Conservation (phyloP, 2,888 invertebrate genomes). For the Drepana falcataria region DNA sequence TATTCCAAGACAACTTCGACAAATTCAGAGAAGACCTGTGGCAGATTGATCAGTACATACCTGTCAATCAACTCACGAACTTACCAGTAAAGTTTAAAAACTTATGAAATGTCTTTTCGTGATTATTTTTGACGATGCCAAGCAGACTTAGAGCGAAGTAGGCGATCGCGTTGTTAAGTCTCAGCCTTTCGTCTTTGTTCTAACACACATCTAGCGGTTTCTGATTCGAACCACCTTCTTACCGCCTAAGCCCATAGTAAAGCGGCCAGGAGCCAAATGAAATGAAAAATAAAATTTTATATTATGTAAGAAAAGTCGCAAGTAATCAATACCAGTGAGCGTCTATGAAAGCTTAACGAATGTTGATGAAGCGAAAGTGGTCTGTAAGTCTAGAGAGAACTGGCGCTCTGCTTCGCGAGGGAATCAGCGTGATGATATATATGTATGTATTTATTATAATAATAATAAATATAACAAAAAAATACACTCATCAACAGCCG, state of each 20-base stretch:
- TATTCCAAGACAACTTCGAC: slow-evolving; percentile 82
- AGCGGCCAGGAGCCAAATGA: slow-evolving; percentile 71
- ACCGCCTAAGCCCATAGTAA: slow-evolving; percentile 81
- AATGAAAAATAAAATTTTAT: too few species aligned
- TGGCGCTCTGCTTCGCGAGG: too few species aligned
- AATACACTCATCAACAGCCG: too few species aligned
- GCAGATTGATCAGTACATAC: slow-evolving; percentile 78
- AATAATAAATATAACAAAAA: too few species aligned
- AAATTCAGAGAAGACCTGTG: slow-evolving; percentile 65
- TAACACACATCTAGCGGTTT: slow-evolving; percentile 77
- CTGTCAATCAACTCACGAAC: slow-evolving; percentile 54
- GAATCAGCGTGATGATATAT: too few species aligned
- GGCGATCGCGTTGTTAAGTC: slow-evolving; percentile 77
- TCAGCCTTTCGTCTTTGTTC: slow-evolving; percentile 80
- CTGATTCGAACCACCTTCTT: slow-evolving; percentile 80
- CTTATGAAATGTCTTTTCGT: too few species aligned
- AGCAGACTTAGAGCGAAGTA: slow-evolving; percentile 82
- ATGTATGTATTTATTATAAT: too few species aligned
- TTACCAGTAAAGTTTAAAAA: not conserved
- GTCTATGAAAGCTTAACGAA: too few species aligned
- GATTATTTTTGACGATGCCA: slow-evolving; percentile 82
- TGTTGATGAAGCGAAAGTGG: too few species aligned
- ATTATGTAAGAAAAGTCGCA: too few species aligned
- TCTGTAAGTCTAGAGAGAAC: too few species aligned
- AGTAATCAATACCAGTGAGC: too few species aligned